Percentiles rank a stretch among this genome's conserved stretches.
Conservation (phyloP, 2,113 vertebrate species). For the Otis tarda region DNA sequence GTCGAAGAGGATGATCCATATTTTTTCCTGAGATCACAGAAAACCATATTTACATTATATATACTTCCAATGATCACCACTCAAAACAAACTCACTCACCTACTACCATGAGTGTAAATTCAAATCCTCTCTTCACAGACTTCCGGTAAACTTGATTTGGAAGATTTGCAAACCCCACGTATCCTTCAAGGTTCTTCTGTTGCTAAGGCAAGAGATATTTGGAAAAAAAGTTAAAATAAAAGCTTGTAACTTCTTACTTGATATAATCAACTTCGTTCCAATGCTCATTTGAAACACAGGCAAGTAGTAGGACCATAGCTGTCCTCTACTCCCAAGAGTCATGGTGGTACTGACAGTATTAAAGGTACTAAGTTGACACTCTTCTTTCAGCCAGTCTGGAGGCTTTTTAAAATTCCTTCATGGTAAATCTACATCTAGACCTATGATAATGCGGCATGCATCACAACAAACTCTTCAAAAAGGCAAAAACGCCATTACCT, state of each 20-base stretch:
- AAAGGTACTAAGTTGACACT: background rate
- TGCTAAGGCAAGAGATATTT: constrained; percentile 77
- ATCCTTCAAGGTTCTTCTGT: constrained; percentile 99
- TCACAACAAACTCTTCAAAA: background rate
- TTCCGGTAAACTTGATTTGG: constrained; percentile 99
- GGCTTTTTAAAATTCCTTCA: background rate
- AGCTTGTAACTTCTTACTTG: background rate
- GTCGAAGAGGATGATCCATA: background rate
- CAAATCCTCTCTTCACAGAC: constrained; percentile 98
- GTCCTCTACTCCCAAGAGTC: background rate
- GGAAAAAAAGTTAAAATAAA: background rate
- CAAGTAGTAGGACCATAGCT: fast-evolving
- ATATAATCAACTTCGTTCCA: background rate
- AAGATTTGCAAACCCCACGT: constrained; percentile 98
- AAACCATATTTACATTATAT: background rate
- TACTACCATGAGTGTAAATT: constrained; percentile 99
- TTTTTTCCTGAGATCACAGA: background rate
- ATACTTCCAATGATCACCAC: background rate
- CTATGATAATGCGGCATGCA: fast-evolving
- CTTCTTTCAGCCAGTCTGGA: background rate
- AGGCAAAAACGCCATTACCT: background rate
- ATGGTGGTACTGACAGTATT: background rate
- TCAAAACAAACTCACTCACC: constrained; percentile 80
- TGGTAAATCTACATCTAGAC: background rate
- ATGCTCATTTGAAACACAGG: background rate